Base-by-base conservation (phyloP, 1,140 invertebrate genomes). In the Drosophila takahashii region DNA sequence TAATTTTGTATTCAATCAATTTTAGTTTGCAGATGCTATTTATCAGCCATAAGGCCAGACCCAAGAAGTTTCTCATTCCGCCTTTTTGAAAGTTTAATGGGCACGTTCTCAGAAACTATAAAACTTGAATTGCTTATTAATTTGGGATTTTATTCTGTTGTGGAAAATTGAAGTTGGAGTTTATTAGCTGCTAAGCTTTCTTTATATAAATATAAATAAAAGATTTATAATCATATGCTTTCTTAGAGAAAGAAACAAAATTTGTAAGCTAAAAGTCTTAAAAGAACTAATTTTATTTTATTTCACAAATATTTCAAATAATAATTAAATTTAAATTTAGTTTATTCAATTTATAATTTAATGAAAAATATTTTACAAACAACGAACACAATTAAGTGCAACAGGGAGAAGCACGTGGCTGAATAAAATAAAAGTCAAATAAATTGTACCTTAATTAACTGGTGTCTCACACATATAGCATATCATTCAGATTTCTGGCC, bases 1-100 rank as follows among this genome's bases (percentile, higher is more conserved):
- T 61, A 52, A 77, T 76, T 76, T 62, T 45, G 36, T 27, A 65
- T 48, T 53, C 59, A 62, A 78, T 78, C 75, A 65, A 71, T 60
- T 86, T 64, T 29, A 59, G 42, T 67, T 66, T 48, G 11, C 58
- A 58, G 60, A 39, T 62, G 47, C 51, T 50, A 36, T 45, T 42
- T 71, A 52, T 44, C 52, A 60, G 41, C 59, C 18, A 4, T 18
- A 18, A 42, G 41, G 4, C 3, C 8, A 15, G 27, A 42, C 50
- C 41, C n/a, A 6, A 27, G 56, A 53, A 52, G 16, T 47, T 18
- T 32, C 15, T 6, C 10, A 9, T 29, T 50, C 6, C 27, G 29
- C 15, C 6, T 11, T 22, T 37, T 22, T 13, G 6, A 7, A 48
- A 61, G 45, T 44, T 44, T 27, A 10, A 29, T 48, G 26, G 8